Evolutionary conservation across 2,888 invertebrate genomes (phyloP).

Genomic region (Ennomos fuscantarius): DNA sequence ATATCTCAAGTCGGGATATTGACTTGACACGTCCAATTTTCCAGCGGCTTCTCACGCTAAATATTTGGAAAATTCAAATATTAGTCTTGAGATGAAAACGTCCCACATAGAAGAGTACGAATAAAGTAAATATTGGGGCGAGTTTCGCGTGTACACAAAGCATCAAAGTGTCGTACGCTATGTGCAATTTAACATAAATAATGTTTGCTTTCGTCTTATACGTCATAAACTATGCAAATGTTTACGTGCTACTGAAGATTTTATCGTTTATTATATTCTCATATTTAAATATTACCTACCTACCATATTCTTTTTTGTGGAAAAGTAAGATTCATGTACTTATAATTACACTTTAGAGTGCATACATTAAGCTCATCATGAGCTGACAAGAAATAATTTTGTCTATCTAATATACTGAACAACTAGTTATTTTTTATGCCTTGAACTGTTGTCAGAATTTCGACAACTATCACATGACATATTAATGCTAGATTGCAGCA

Average conservation of each 20-base stretch:
- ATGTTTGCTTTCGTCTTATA: constrained; percentile 21
- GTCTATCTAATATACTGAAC: no score
- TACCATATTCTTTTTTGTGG: no score
- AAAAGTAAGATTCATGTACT: neutral
- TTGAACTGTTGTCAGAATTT: no score
- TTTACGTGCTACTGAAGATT: constrained; percentile 32
- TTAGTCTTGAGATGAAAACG: constrained; percentile 46
- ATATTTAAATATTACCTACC: constrained; percentile 1
- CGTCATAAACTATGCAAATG: constrained; percentile 36
- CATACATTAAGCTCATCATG: no score
- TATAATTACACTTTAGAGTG: no score
- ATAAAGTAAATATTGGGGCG: constrained; percentile 36
- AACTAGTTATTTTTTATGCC: no score
- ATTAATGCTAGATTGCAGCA: no score
- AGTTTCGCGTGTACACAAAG: constrained; percentile 39
- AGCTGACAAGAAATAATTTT: no score
- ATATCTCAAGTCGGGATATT: constrained; percentile 24
- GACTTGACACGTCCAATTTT: constrained; percentile 38
- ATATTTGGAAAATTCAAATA: constrained; percentile 52
- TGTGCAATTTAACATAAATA: constrained; percentile 28
- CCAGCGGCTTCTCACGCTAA: constrained; percentile 39
- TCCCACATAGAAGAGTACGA: constrained; percentile 40
- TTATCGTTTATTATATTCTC: constrained; percentile 20
- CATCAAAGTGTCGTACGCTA: constrained; percentile 33
- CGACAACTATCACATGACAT: no score